A percentile compares a stretch with the other conserved stretches of the same genome.
These are phyloP conservation scores for Mythimna loreyi DNA, from an alignment of 2,888 invertebrate genomes.

Conservation along the genomic window DNA sequence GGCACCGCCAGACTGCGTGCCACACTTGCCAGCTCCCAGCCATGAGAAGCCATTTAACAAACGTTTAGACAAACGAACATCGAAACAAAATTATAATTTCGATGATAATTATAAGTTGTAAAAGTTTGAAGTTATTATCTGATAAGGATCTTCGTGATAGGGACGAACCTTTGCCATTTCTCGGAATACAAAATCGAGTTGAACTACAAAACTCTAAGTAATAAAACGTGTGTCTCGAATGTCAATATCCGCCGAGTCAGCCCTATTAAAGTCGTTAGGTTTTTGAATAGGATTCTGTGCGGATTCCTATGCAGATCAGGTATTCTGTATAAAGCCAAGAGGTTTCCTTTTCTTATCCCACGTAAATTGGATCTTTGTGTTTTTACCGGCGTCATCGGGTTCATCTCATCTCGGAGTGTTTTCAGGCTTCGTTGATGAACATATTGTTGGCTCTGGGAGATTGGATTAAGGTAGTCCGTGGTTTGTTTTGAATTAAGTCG, in stretches of 20 bases:
- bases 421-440: conserved; percentile 26
- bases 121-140: conserved; percentile 18
- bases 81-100: conserved; percentile 29
- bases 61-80: conserved; percentile 40
- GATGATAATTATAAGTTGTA: conserved; percentile 11
- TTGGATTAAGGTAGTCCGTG: not conserved
- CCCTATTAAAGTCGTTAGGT: conserved; percentile 44
- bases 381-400: conserved; percentile 25
- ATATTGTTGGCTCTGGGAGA: conserved; percentile 4
- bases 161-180: not conserved
- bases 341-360: conserved; percentile 47
- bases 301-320: conserved; percentile 59
- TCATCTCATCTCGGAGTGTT: conserved; percentile 14
- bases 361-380: conserved; percentile 54
- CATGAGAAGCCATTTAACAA: conserved; percentile 52
- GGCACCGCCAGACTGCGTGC: conserved; percentile 65
- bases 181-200: conserved; percentile 13
- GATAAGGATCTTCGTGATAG: conserved; percentile 32
- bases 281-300: conserved; percentile 30
- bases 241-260: conserved; percentile 38
- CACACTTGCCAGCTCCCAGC: conserved; percentile 62
- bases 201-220: conserved; percentile 23
- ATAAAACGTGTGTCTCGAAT: conserved; percentile 27
- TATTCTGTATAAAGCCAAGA: conserved; percentile 39
- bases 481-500: not conserved